Percentiles rank a stretch among this genome's conserved stretches.
Evolutionary conservation across 2,888 invertebrate genomes (phyloP).

Genomic region (Polydesmus complanatus): DNA sequence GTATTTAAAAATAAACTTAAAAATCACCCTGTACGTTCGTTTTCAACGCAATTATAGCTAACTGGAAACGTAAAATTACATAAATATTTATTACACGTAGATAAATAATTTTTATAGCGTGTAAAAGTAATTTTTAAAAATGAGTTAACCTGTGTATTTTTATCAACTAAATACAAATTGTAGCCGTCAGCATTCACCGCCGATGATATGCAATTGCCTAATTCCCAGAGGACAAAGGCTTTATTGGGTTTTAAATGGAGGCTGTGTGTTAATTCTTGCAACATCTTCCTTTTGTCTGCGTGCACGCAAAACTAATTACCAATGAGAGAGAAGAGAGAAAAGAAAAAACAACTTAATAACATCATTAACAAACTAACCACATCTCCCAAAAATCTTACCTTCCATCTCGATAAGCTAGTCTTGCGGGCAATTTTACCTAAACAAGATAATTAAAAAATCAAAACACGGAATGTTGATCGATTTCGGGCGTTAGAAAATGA

Average conservation of each 20-base stretch:
- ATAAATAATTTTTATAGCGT: no score
- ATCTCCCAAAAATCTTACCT: slow-evolving; percentile 23
- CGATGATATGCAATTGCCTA: slow-evolving; percentile 48
- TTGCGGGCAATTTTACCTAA: slow-evolving; percentile 33
- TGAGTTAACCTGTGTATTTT: slow-evolving; percentile 25
- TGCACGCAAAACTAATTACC: slow-evolving; percentile 42
- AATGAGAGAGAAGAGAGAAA: background rate
- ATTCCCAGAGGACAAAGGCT: slow-evolving; percentile 49
- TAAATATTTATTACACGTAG: no score
- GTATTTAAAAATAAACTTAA: no score
- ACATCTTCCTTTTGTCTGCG: slow-evolving; percentile 48
- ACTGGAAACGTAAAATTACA: no score
- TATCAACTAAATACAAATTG: slow-evolving; percentile 44
- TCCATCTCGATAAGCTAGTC: slow-evolving; percentile 40
- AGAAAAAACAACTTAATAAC: background rate
- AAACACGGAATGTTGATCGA: no score
- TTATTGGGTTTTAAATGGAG: slow-evolving; percentile 45
- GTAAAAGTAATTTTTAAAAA: no score
- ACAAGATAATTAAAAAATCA: no score
- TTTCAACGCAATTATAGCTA: no score
- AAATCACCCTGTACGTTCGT: no score
- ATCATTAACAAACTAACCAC: background rate
- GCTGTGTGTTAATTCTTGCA: slow-evolving; percentile 46
- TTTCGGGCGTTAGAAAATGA: no score
- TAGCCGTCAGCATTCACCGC: slow-evolving; percentile 53